Percentiles rank a stretch among this genome's conserved stretches.
phyloP scores from a whole-genome alignment of 2,888 invertebrate genomes.

The Patella caerulea region DNA sequence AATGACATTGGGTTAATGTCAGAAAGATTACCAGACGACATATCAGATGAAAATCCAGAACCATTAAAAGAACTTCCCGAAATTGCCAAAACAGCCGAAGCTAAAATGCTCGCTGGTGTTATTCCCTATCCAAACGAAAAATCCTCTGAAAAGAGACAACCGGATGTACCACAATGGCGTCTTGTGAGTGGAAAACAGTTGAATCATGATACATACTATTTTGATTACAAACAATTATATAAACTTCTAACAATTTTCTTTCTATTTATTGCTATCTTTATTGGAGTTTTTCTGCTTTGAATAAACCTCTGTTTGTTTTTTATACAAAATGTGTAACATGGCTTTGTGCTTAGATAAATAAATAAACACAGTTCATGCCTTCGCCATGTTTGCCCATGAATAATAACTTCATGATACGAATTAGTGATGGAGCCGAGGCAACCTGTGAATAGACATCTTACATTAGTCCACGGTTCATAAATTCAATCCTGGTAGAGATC shows the following conservation, averaged over 20 bases:
- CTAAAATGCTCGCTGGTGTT: conserved; percentile 34
- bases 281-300: background rate
- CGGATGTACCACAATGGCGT: background rate
- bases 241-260: background rate
- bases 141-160: background rate
- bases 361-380: too few relatives aligned
- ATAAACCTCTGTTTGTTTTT: too few relatives aligned
- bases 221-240: background rate
- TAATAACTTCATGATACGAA: too few relatives aligned
- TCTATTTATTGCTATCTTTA: background rate
- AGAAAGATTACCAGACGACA: conserved; percentile 10
- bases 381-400: too few relatives aligned
- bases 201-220: background rate
- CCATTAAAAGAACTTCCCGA: conserved; percentile 35
- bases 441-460: too few relatives aligned
- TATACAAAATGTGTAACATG: too few relatives aligned
- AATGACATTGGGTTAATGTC: conserved; percentile 45
- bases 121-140: conserved; percentile 24
- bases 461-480: too few relatives aligned
- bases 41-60: conserved; percentile 12
- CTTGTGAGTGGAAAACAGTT: background rate
- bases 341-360: too few relatives aligned
- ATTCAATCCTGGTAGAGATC: too few relatives aligned
- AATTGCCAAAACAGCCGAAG: conserved; percentile 37
- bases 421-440: too few relatives aligned